phyloP scores from a whole-genome alignment of 2,113 vertebrate genomes.

The Saccopteryx bilineata region DNA sequence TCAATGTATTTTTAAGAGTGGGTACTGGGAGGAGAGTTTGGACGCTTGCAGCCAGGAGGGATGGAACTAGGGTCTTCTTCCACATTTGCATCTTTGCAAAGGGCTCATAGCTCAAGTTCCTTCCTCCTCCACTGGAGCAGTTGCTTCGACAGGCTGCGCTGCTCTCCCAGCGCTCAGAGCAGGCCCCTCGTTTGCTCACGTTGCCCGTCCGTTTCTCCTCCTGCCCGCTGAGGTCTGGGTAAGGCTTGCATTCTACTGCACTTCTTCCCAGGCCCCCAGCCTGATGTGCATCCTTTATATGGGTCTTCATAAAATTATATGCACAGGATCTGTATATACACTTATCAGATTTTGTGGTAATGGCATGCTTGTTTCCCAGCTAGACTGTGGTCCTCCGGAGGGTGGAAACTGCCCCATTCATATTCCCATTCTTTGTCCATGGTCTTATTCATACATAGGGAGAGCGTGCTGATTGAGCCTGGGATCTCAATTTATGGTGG shows the following conservation, averaged over 20 bases:
- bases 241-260: neutral
- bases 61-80: neutral
- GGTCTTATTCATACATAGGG: slow-evolving; percentile 43
- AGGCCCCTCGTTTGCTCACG: neutral
- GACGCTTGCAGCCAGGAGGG: neutral
- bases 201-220: neutral
- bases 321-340: neutral
- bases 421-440: slow-evolving; percentile 7
- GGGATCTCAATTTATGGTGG: neutral
- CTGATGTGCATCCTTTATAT: neutral
- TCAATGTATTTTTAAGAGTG: neutral
- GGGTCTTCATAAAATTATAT: neutral
- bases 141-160: neutral
- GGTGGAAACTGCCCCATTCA: neutral
- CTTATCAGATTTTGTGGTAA: neutral
- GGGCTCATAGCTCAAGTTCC: neutral
- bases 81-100: neutral
- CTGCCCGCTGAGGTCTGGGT: neutral
- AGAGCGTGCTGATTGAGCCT: slow-evolving; percentile 11
- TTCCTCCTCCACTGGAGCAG: neutral
- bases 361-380: neutral
- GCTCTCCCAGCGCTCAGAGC: neutral
- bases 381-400: neutral
- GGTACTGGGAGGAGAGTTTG: neutral
- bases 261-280: neutral